These are phyloP conservation scores for Glareola pratincola DNA, from an alignment of 2,113 vertebrate species.

Conservation along the genomic window DNA sequence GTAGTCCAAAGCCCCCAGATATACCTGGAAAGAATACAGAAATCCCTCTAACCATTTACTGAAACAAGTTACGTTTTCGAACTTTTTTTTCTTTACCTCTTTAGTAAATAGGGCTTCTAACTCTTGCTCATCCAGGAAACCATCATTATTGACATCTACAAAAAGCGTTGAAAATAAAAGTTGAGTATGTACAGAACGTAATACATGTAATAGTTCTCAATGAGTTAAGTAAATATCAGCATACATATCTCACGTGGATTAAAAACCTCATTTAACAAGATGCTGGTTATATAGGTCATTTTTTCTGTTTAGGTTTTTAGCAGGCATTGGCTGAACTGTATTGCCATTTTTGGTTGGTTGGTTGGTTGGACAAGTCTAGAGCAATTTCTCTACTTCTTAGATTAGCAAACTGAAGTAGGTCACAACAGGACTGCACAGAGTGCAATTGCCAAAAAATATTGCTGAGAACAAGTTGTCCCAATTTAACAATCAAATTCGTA, in stretches of 20 bases:
- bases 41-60: neutral
- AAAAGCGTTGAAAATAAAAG: constrained; percentile 45
- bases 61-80: neutral
- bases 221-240: neutral
- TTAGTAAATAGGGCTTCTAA: constrained; percentile 96
- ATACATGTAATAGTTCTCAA: neutral
- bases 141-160: constrained; percentile 92
- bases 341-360: neutral
- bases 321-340: neutral
- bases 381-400: neutral
- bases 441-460: neutral
- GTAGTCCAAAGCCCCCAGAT: neutral
- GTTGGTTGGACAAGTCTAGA: neutral
- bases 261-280: neutral
- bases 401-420: constrained; percentile 10
- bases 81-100: constrained; percentile 80
- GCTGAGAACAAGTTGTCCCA: neutral
- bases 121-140: constrained; percentile 95
- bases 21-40: neutral
- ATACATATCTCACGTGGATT: neutral
- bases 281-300: neutral
- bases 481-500: neutral
- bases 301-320: neutral
- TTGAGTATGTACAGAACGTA: constrained; percentile 4
- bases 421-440: neutral